These are phyloP conservation scores for Petrocephalus microphthalmus DNA, from an alignment of 2,113 vertebrate species.

Conservation along the genomic window DNA sequence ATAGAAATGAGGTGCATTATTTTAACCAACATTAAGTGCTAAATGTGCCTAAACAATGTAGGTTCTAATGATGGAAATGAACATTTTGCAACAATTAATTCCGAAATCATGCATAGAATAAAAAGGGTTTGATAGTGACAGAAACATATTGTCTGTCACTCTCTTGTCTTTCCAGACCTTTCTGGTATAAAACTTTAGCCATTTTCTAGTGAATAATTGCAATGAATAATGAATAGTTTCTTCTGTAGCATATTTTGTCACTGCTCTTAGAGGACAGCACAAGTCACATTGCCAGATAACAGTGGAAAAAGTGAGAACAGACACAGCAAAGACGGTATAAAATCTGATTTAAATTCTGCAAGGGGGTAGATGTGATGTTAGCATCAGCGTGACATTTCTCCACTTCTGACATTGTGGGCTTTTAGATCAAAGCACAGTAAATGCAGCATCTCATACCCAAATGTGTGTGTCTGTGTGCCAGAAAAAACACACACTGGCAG, in stretches of 20 bases:
- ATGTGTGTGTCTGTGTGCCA: background rate
- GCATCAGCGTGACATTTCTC: background rate
- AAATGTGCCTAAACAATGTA: background rate
- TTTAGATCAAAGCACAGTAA: background rate
- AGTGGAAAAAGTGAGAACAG: background rate
- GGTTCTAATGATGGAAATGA: background rate
- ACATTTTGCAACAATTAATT: background rate
- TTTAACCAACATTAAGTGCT: background rate
- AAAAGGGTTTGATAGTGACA: background rate
- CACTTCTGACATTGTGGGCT: background rate
- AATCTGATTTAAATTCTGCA: background rate
- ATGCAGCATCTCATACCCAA: background rate
- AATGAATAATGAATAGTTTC: background rate
- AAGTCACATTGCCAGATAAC: background rate
- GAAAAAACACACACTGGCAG: background rate
- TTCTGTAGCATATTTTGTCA: background rate
- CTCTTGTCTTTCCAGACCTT: background rate
- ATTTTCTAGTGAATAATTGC: background rate
- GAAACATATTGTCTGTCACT: background rate
- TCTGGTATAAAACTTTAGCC: background rate
- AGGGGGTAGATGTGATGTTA: background rate
- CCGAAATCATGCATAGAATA: background rate
- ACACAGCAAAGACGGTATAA: background rate
- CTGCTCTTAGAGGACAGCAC: background rate
- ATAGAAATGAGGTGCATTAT: background rate